phyloP scores from a whole-genome alignment of 2,797 vertebrate species.

The Natrix natrix region DNA sequence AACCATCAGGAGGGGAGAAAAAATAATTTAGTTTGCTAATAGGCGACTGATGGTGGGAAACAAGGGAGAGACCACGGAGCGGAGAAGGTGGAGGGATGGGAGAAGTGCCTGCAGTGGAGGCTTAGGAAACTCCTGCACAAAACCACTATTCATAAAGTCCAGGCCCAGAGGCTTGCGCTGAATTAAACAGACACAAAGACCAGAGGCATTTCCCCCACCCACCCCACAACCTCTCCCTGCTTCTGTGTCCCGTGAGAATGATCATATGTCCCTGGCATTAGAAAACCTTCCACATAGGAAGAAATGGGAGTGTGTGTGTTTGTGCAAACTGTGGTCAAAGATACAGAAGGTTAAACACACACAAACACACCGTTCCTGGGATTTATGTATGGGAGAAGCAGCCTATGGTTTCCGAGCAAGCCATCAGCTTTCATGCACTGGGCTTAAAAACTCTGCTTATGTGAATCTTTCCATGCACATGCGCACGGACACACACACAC shows the following conservation, averaged over 20 bases:
- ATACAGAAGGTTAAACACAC: too few species aligned
- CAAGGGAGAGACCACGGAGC: slow-evolving; percentile 60
- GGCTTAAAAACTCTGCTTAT: slow-evolving; percentile 64
- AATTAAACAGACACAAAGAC: slow-evolving; percentile 76
- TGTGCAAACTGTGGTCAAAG: too few species aligned
- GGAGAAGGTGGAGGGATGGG: slow-evolving; percentile 65
- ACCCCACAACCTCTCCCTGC: background rate
- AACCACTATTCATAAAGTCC: slow-evolving; percentile 72
- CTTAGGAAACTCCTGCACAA: slow-evolving; percentile 70
- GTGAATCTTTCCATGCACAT: slow-evolving; percentile 54
- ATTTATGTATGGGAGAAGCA: slow-evolving; percentile 62
- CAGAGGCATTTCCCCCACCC: slow-evolving; percentile 57
- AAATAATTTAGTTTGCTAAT: slow-evolving; percentile 72
- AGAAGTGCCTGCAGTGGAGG: slow-evolving; percentile 63
- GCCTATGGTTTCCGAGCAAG: slow-evolving; percentile 55
- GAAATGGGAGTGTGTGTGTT: slow-evolving; percentile 30
- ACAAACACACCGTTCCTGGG: slow-evolving; percentile 56
- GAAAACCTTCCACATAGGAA: slow-evolving; percentile 62
- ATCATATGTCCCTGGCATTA: slow-evolving; percentile 71
- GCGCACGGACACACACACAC: slow-evolving; percentile 2
- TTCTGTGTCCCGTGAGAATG: slow-evolving; percentile 67
- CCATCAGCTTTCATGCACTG: slow-evolving; percentile 51
- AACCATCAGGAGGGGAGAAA: slow-evolving; percentile 65
- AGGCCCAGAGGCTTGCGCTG: slow-evolving; percentile 70
- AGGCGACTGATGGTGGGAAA: slow-evolving; percentile 69